Conservation (phyloP, 2,113 vertebrate genomes). For the Catagonus wagneri region DNA sequence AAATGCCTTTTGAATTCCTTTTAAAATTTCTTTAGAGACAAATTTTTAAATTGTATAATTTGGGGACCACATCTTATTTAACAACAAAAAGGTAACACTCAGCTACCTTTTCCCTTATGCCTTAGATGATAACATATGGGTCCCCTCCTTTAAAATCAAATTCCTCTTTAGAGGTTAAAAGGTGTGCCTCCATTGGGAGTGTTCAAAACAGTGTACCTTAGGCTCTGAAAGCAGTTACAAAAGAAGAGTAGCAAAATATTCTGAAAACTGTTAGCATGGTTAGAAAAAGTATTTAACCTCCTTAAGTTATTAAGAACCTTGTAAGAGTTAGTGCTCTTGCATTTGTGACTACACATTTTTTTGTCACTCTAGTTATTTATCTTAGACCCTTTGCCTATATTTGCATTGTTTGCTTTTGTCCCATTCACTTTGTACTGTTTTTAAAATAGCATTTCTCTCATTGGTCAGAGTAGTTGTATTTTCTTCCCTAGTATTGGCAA, state of each 20-base stretch:
- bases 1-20: neutral
- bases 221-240: neutral
- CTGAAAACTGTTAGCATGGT: neutral
- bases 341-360: neutral
- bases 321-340: neutral
- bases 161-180: constrained; percentile 16
- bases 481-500: constrained; percentile 30
- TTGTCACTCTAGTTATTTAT: neutral
- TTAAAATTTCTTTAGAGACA: constrained; percentile 35
- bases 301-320: neutral
- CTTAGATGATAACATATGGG: neutral
- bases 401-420: neutral
- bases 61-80: neutral
- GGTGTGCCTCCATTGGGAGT: neutral
- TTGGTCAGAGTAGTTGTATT: constrained; percentile 31
- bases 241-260: neutral
- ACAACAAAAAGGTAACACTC: neutral
- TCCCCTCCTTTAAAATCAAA: constrained; percentile 27
- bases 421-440: constrained; percentile 8
- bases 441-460: constrained; percentile 26
- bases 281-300: neutral
- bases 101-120: neutral
- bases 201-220: neutral
- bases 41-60: neutral
- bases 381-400: neutral